These are phyloP conservation scores for Leucophora obtusa DNA, from an alignment of 2,888 invertebrate species.

Conservation along the genomic window DNA sequence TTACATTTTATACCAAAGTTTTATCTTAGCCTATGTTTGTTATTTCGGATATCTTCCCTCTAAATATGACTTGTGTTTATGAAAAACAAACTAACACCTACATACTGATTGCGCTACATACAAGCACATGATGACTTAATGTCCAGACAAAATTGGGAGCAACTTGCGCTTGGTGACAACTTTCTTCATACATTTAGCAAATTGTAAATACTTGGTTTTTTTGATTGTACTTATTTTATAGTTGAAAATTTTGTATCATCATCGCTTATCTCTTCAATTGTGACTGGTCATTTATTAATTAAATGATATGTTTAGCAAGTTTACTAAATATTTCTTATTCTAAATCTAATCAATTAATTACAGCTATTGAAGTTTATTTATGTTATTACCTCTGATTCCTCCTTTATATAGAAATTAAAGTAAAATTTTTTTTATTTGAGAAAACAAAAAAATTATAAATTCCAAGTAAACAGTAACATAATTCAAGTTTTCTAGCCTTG, in stretches of 20 bases:
- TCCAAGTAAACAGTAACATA: no score
- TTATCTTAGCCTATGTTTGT: no score
- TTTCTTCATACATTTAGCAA: neutral
- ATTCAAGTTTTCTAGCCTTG: no score
- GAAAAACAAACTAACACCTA: no score
- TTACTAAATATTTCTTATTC: neutral
- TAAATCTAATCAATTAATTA: neutral
- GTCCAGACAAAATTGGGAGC: neutral
- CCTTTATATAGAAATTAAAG: slow-evolving; percentile 37
- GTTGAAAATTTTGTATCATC: no score
- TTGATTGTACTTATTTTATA: no score
- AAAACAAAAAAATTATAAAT: slow-evolving; percentile 2
- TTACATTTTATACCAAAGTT: no score
- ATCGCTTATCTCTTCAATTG: neutral
- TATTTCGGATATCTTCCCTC: no score
- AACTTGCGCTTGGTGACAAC: neutral
- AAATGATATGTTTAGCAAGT: neutral
- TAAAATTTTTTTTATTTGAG: neutral
- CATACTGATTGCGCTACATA: no score
- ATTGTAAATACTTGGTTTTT: no score
- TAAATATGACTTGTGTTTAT: no score
- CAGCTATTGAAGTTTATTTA: neutral
- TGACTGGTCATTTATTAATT: neutral
- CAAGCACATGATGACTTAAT: neutral
- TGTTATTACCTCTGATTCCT: slow-evolving; percentile 52